phyloP scores from a whole-genome alignment of 1,140 invertebrate species.

The Panagrolaimus sp. region DNA sequence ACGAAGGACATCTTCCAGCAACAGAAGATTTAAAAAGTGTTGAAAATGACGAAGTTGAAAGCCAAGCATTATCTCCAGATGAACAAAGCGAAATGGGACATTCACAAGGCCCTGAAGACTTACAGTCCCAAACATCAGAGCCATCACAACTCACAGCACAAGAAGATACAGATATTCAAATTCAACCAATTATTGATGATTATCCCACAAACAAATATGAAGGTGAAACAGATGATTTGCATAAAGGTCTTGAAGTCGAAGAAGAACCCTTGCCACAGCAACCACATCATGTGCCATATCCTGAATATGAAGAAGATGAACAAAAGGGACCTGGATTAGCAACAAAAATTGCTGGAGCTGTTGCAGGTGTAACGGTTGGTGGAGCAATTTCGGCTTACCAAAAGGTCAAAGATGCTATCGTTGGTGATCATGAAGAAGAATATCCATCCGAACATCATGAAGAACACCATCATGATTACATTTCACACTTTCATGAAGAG shows the following conservation, averaged over 20 bases:
- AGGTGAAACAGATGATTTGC: background rate
- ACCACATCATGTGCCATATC: no score
- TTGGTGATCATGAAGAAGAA: background rate
- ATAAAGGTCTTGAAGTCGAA: background rate
- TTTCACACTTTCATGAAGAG: background rate
- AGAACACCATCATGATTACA: background rate
- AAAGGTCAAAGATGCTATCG: background rate
- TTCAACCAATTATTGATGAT: no score
- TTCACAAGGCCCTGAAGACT: no score
- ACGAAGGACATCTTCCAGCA: no score
- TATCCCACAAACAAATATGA: background rate
- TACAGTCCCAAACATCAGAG: no score
- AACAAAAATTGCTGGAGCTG: background rate
- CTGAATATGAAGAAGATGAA: no score
- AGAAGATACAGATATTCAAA: no score
- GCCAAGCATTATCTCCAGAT: no score
- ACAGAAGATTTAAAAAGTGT: no score
- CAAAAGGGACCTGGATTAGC: background rate
- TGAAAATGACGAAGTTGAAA: no score
- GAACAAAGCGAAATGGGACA: no score
- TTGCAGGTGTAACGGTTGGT: constrained; percentile 1
- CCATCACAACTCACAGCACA: no score
- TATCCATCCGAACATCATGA: background rate
- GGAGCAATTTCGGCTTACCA: background rate
- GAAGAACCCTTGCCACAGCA: background rate